Base-by-base conservation (phyloP, 2,888 invertebrate genomes). In the Pachydiplax longipennis region DNA sequence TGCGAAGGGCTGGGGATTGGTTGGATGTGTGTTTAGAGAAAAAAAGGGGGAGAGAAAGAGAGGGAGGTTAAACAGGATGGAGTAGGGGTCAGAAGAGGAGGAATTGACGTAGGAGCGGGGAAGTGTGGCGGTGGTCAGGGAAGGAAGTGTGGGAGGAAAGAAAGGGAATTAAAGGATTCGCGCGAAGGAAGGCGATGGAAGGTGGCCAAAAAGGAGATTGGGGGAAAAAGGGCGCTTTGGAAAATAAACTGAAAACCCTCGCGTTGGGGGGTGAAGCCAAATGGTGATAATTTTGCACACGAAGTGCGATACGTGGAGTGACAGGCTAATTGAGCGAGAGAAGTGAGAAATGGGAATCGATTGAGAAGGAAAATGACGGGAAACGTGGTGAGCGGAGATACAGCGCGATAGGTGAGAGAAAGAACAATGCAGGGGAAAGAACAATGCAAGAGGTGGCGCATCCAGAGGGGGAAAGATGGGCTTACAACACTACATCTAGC, bases 141-240 rank as follows among this genome's bases (percentile, higher is more conserved):
- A 40, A 15, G 87, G 13, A 37, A 13, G 37, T 10, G 87, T 10
- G 58, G 37, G 87, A 87, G 87, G 37, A 73, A 25, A 12, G 31
- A 73, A 31, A 73, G 73, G 73, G 25, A 73, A 73, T 31, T 73
- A 18, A 61, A 37, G 37, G 22, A 58, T 22, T 15, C 48, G 44
- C 18, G 83, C 12, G 61, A 53, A 58, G 83, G 35, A 65, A 44
- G 65, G n/a, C n/a, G 65, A 53, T 31, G 82, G 82, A 53, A 22
- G 82, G 15, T 4, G n/a, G 48, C 22, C 37, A 82, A 25, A 35
- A 12, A 25, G 83, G 35, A 58, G 58, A 8, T 22, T 18, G 58
- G 87, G 65, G n/a, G 87, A 22, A 61, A 53, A 35, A 61, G 87
- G 58, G 87, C 87, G 87, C 22, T 87, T 61, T 61, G 87, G 87